Conservation (phyloP, 2,888 invertebrate genomes). For the Trimorus sp. region DNA sequence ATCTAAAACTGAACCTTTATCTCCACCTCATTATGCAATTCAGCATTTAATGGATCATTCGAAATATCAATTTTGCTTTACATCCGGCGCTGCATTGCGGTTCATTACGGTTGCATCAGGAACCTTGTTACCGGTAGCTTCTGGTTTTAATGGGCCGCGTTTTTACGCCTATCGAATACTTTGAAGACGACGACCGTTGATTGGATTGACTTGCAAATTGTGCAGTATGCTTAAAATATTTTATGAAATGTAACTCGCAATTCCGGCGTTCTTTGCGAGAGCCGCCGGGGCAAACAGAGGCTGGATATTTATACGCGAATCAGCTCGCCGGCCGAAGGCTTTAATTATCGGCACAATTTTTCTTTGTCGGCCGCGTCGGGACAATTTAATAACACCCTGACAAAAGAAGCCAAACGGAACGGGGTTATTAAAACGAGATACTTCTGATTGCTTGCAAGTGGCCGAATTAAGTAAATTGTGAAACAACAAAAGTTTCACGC, state of each 20-base stretch:
- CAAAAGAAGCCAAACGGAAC: neutral
- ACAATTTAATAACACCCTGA: too few relatives aligned
- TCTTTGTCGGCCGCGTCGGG: slow-evolving; percentile 18
- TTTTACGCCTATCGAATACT: slow-evolving; percentile 51
- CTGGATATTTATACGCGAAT: too few relatives aligned
- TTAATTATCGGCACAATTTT: slow-evolving; percentile 39
- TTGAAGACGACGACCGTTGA: slow-evolving; percentile 54
- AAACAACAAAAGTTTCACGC: slow-evolving; percentile 30
- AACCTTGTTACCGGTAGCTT: slow-evolving; percentile 41
- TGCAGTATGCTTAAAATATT: slow-evolving; percentile 52
- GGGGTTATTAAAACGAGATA: slow-evolving; percentile 21
- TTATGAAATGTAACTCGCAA: slow-evolving; percentile 47
- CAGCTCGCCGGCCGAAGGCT: neutral
- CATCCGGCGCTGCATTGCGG: slow-evolving; percentile 19
- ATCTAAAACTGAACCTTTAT: too few relatives aligned
- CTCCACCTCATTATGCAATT: too few relatives aligned
- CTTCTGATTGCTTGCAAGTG: slow-evolving; percentile 23
- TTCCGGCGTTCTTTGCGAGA: slow-evolving; percentile 21
- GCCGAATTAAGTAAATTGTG: slow-evolving; percentile 31
- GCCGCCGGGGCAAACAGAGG: too few relatives aligned
- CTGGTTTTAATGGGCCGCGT: slow-evolving; percentile 45
- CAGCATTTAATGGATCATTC: neutral
- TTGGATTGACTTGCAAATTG: slow-evolving; percentile 64
- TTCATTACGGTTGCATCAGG: slow-evolving; percentile 43
- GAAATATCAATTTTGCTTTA: slow-evolving; percentile 52